These are phyloP conservation scores for Cichladusa arquata DNA, from an alignment of 2,113 vertebrate species.

Conservation along the genomic window DNA sequence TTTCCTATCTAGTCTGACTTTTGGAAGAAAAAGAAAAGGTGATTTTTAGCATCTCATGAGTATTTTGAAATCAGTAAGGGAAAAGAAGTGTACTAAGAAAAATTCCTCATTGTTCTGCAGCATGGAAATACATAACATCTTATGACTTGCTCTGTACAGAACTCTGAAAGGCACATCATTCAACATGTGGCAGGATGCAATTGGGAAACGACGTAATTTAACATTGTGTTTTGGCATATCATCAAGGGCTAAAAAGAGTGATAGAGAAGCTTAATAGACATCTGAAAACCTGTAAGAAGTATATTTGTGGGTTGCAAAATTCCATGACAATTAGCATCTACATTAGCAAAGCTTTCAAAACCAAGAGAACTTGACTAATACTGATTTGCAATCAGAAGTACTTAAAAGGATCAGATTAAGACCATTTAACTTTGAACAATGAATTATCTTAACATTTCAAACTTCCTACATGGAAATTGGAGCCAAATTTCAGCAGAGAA, in stretches of 20 bases:
- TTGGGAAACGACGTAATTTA: background rate
- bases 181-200: background rate
- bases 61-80: background rate
- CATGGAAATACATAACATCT: background rate
- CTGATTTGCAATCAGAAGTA: background rate
- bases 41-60: background rate
- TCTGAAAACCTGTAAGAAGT: constrained; percentile 18
- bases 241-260: constrained; percentile 15
- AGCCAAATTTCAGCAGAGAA: background rate
- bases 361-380: background rate
- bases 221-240: background rate
- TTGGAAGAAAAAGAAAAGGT: background rate
- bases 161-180: background rate
- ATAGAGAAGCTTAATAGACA: background rate
- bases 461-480: background rate
- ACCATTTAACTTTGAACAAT: background rate
- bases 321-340: background rate
- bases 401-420: constrained; percentile 10
- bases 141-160: background rate
- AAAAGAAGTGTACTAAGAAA: background rate
- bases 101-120: background rate
- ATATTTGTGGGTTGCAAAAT: constrained; percentile 12
- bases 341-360: constrained; percentile 12
- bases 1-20: background rate
- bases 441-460: background rate